Percentiles rank a stretch among this genome's conserved stretches.
These are phyloP conservation scores for Delia radicum DNA, from an alignment of 1,140 invertebrate genomes.

Conservation along the genomic window DNA sequence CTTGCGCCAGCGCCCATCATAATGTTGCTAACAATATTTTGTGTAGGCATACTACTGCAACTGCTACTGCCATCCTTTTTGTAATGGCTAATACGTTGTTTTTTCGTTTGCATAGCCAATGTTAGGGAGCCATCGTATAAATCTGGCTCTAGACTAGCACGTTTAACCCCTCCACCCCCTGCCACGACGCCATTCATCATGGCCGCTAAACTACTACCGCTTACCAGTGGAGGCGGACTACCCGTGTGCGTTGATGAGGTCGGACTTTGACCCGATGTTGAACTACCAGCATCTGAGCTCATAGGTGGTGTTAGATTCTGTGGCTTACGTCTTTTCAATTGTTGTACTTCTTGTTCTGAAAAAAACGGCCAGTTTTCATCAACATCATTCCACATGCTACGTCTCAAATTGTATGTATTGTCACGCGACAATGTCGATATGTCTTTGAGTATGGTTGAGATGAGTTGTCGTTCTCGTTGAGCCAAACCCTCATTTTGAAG, in stretches of 20 bases:
- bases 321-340: constrained; percentile 84
- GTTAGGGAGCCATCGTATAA: constrained; percentile 62
- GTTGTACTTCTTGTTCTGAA: constrained; percentile 81
- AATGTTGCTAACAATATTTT: not conserved
- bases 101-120: constrained; percentile 62
- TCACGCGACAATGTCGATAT: constrained; percentile 75
- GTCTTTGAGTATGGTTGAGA: constrained; percentile 74
- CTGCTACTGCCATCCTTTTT: constrained; percentile 55
- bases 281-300: constrained; percentile 72
- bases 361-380: constrained; percentile 93
- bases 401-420: constrained; percentile 83
- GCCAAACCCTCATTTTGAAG: constrained; percentile 82
- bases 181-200: not conserved
- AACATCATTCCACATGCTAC: constrained; percentile 88
- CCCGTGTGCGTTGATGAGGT: constrained; percentile 69
- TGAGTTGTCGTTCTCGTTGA: constrained; percentile 75
- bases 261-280: constrained; percentile 65
- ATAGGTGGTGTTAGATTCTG: constrained; percentile 84
- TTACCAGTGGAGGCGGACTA: constrained; percentile 60
- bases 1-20: constrained; percentile 16
- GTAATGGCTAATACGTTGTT: constrained; percentile 79
- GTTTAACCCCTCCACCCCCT: constrained; percentile 32
- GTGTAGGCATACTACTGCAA: not conserved
- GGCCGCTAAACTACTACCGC: not conserved
- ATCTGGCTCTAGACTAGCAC: constrained; percentile 42